These are phyloP conservation scores for Philaethria dido DNA, from an alignment of 2,888 invertebrate species.

Conservation along the genomic window DNA sequence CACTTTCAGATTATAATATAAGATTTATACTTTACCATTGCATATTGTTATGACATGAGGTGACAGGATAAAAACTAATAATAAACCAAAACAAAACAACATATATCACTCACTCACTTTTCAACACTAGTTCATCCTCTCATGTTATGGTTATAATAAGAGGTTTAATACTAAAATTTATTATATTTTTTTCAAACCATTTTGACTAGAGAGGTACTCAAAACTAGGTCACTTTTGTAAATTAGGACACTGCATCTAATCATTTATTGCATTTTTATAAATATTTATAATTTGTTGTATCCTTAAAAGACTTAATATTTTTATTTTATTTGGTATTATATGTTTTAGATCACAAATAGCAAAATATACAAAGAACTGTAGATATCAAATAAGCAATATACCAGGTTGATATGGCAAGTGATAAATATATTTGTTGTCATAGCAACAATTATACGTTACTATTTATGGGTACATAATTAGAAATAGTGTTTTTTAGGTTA, in stretches of 20 bases:
- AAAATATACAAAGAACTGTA: background rate
- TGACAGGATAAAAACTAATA: background rate
- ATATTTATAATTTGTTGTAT: background rate
- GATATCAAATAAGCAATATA: background rate
- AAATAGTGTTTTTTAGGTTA: too few species aligned
- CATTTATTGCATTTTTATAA: background rate
- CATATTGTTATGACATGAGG: too few species aligned
- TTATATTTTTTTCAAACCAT: background rate
- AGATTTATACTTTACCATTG: too few species aligned
- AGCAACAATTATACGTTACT: background rate
- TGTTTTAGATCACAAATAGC: background rate
- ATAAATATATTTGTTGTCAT: conserved; percentile 20
- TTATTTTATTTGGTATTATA: background rate
- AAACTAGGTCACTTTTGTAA: background rate
- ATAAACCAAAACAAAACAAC: background rate
- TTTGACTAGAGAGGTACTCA: background rate
- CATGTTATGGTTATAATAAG: background rate
- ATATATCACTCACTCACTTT: background rate
- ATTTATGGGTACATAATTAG: background rate
- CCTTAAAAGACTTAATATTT: too few species aligned
- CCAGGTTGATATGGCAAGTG: background rate
- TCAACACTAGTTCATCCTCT: background rate
- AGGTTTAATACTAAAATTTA: background rate
- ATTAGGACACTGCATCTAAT: background rate
- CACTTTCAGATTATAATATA: too few species aligned